phyloP scores from a whole-genome alignment of 2,797 vertebrate genomes.

The Oreochromis grahami region DNA sequence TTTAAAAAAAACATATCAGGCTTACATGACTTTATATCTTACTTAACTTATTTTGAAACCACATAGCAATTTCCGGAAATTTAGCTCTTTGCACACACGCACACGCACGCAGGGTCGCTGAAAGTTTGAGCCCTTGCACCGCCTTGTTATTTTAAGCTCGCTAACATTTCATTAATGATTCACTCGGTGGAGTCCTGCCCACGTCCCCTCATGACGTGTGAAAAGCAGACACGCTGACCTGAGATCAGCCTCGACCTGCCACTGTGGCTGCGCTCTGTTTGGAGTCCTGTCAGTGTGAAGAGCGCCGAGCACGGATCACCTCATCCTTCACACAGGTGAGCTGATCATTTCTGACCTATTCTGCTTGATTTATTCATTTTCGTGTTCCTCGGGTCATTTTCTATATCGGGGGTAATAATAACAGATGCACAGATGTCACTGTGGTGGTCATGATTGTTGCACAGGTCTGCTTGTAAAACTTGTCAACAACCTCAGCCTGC shows the following conservation, averaged over 20 bases:
- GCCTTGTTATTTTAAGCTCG: background rate
- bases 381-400: background rate
- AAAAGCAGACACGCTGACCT: background rate
- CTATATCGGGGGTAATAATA: background rate
- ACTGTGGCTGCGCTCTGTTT: background rate
- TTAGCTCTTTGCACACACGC: background rate
- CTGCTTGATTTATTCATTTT: background rate
- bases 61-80: background rate
- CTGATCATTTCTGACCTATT: background rate
- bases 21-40: background rate
- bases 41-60: conserved; percentile 27
- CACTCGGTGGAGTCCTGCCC: conserved; percentile 19
- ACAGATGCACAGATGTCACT: background rate
- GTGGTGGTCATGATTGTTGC: background rate
- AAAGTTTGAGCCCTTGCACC: background rate
- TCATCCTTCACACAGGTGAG: conserved; percentile 41
- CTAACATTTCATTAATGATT: conserved; percentile 61
- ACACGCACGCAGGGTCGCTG: background rate
- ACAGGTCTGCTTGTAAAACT: background rate
- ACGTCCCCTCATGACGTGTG: conserved; percentile 7
- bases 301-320: background rate
- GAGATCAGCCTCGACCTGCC: background rate
- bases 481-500: background rate
- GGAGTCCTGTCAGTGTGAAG: background rate
- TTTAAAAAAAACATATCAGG: background rate